Evolutionary conservation across 1,140 invertebrate species (phyloP).

Genomic region (Papilio glaucus): DNA sequence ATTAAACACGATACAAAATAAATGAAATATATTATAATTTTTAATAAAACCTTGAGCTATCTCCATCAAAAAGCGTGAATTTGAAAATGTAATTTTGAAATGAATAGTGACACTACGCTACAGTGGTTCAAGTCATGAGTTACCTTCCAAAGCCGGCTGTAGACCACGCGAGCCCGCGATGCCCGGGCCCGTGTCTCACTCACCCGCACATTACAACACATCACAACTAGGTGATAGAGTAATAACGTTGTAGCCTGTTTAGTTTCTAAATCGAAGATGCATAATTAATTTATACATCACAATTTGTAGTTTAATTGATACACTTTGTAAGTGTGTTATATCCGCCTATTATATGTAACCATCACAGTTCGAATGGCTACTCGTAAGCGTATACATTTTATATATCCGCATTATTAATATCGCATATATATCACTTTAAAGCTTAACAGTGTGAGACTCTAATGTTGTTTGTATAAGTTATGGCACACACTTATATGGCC

Average conservation of each 20-base stretch:
- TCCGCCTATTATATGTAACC: slow-evolving; percentile 82
- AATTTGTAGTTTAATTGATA: slow-evolving; percentile 80
- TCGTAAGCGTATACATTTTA: slow-evolving; percentile 74
- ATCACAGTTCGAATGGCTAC: slow-evolving; percentile 77
- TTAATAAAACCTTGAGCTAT: too few relatives aligned
- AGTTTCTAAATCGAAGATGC: slow-evolving; percentile 70
- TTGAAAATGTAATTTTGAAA: neutral
- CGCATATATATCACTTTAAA: slow-evolving; percentile 62
- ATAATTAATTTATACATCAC: slow-evolving; percentile 79
- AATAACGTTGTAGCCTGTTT: slow-evolving; percentile 63
- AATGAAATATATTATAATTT: too few relatives aligned
- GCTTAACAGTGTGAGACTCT: slow-evolving; percentile 43
- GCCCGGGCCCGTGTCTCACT: neutral
- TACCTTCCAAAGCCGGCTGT: slow-evolving; percentile 9
- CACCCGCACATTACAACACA: too few relatives aligned
- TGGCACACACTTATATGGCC: neutral
- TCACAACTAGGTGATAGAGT: slow-evolving; percentile 63
- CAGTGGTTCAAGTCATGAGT: slow-evolving; percentile 22
- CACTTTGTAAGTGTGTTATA: slow-evolving; percentile 80
- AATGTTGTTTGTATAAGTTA: slow-evolving; percentile 9
- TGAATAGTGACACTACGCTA: neutral
- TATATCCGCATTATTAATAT: slow-evolving; percentile 67
- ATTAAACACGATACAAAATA: too few relatives aligned
- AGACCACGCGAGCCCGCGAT: neutral
- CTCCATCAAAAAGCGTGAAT: too few relatives aligned